Evolutionary conservation across 2,797 vertebrate species (phyloP).

Genomic region (Pteronotus mesoamericanus): DNA sequence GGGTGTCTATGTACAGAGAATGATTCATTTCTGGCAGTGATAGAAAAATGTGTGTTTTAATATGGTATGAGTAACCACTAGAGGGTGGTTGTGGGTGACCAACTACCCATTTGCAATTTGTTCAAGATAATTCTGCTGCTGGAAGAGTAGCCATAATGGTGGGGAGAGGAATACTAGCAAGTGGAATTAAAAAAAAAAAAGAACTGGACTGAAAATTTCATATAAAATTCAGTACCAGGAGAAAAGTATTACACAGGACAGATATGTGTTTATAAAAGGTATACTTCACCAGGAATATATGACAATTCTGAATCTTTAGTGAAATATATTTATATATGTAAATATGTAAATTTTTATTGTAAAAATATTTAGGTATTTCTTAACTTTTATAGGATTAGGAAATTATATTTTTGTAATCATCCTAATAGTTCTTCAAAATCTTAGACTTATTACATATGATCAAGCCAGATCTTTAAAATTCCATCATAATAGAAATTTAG

Average conservation of each 20-base stretch:
- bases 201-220: not conserved
- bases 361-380: not conserved
- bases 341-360: not conserved
- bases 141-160: not conserved
- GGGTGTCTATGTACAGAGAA: not conserved
- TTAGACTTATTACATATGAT: not conserved
- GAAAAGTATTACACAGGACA: not conserved
- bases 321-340: not conserved
- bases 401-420: not conserved
- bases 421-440: not conserved
- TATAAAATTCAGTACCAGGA: not conserved
- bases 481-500: not conserved
- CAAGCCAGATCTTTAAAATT: not conserved
- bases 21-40: conserved; percentile 5
- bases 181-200: conserved; percentile 7
- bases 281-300: not conserved
- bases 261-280: not conserved
- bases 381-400: not conserved
- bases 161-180: not conserved
- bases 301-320: not conserved
- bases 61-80: not conserved
- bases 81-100: conserved; percentile 22
- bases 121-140: not conserved
- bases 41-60: conserved; percentile 11
- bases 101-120: not conserved